Evolutionary conservation across 92 coral and sea anemone genomes (phyloP), one percentile per base, ranked within the genome.

Genomic region (Parazoanthus atlanticus): DNA sequence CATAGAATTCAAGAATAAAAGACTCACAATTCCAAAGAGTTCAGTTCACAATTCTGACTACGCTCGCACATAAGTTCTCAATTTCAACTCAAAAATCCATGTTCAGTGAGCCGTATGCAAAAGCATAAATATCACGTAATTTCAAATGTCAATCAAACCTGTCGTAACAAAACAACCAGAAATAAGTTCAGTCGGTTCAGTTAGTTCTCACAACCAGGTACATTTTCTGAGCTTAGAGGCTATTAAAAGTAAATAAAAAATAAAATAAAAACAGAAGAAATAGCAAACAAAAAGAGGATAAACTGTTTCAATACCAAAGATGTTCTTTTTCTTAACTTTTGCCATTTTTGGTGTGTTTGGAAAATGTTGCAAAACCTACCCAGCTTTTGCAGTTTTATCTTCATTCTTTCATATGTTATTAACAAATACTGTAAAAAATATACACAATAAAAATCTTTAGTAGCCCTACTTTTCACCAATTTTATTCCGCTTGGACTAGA

Each of bases 281-380:
- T 25, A 36, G 25, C 75, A 65, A 49, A 81, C 28, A 66, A 81
- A 81, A 81, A 75, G 34, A 33, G 23, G 54, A 77, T 43, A 77
- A 43, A 77, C 29, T 88, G 80, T 30, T 58, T 19, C 28, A 81
- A 65, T 29, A 65, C 28, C 74, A n/a, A 81, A 17, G 6, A 31
- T 64, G 75, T 81, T 81, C 74, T 75, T 81, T 81, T 81, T 81
- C 72, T 52, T 81, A 81, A 81, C 73, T 46, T 29, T 81, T 81
- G 86, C 10, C 11, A 81, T 10, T 56, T 64, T 81, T 80, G 73
- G 72, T 80, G 36, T 33, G 72, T 25, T 56, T 56, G 85, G 86
- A 64, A 82, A 67, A 82, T 11, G 76, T 33, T 82, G n/a, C 36
- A 65, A 65, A 29, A 23, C 61, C 36, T 38, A 36, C 74, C 58